These are phyloP conservation scores for Poeciliopsis turrubarensis DNA, from an alignment of 2,113 vertebrate species.

Conservation along the genomic window DNA sequence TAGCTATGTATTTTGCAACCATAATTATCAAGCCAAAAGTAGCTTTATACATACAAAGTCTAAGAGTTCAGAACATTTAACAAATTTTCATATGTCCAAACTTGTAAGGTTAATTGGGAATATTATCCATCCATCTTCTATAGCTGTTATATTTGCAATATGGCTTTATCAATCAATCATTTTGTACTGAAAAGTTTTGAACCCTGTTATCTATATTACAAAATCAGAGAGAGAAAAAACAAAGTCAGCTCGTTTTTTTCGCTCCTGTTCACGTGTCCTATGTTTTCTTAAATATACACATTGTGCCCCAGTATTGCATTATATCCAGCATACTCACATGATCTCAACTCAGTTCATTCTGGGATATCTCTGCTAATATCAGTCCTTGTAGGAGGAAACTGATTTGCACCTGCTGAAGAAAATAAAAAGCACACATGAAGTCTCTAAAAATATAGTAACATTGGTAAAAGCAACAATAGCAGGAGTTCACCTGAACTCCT, in stretches of 20 bases:
- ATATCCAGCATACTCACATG: background rate
- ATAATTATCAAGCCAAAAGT: too few species aligned
- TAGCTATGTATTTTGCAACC: background rate
- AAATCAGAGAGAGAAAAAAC: too few species aligned
- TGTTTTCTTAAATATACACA: too few species aligned
- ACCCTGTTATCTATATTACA: background rate
- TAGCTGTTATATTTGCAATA: background rate
- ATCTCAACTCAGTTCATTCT: background rate
- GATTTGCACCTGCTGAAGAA: conserved; percentile 56
- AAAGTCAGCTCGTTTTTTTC: too few species aligned
- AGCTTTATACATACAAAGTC: too few species aligned
- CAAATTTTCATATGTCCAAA: background rate
- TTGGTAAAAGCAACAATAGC: conserved; percentile 50
- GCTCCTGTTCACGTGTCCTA: too few species aligned
- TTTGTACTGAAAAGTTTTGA: background rate
- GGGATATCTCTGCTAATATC: background rate
- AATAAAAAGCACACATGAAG: conserved; percentile 15
- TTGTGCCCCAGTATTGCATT: background rate
- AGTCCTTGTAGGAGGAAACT: conserved; percentile 17
- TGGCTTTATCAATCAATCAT: background rate
- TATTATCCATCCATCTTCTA: background rate
- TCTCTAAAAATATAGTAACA: conserved; percentile 52
- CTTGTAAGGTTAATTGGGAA: background rate
- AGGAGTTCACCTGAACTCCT: conserved; percentile 13
- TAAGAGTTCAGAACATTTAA: background rate